These are phyloP conservation scores for Ophion slaviceki DNA, from an alignment of 2,888 invertebrate genomes.

Conservation along the genomic window DNA sequence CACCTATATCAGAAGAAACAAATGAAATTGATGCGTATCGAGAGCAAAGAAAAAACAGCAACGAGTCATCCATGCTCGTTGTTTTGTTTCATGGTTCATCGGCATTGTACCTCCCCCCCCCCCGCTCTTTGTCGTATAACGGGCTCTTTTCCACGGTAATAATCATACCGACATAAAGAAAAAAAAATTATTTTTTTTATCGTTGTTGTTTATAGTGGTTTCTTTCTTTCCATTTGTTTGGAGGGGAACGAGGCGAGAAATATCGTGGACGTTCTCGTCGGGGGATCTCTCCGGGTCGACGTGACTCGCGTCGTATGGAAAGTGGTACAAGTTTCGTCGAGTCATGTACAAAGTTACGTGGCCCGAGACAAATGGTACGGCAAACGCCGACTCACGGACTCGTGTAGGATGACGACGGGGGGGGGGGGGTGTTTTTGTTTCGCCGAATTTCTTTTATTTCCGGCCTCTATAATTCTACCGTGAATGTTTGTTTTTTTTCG, in stretches of 20 bases:
- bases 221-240: neutral
- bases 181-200: neutral
- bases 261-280: neutral
- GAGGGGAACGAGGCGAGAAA: neutral
- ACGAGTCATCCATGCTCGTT: neutral
- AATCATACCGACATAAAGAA: neutral
- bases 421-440: conserved; percentile 9
- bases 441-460: neutral
- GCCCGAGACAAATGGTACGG: conserved; percentile 42
- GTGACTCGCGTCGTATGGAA: conserved; percentile 11
- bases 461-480: neutral
- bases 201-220: neutral
- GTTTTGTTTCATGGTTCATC: neutral
- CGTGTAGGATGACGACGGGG: neutral
- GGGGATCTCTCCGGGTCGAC: conserved; percentile 2
- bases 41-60: neutral
- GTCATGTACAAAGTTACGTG: conserved; percentile 39
- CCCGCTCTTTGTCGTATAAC: neutral
- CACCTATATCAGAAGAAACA: neutral
- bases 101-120: neutral
- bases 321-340: conserved; percentile 33
- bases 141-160: neutral
- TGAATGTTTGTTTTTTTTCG: neutral
- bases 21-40: conserved; percentile 23
- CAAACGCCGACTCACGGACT: conserved; percentile 32